phyloP scores from a whole-genome alignment of 2,797 vertebrate genomes.

The Dermochelys coriacea region DNA sequence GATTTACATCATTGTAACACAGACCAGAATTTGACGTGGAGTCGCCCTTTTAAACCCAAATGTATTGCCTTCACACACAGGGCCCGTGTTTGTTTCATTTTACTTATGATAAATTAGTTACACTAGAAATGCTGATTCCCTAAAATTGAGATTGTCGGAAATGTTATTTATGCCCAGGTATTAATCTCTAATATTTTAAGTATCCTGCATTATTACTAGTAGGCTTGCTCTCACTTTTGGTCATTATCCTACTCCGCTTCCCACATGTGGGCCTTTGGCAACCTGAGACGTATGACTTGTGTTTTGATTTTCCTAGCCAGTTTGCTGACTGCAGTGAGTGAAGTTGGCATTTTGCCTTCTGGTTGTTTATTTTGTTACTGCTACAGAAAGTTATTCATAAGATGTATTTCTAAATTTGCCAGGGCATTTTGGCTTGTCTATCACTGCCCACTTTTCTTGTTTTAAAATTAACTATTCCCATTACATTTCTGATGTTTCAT shows the following conservation, averaged over 20 bases:
- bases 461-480: neutral
- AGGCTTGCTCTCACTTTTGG: neutral
- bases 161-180: conserved; percentile 39
- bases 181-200: conserved; percentile 43
- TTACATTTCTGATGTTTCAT: neutral
- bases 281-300: neutral
- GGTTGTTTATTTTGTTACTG: conserved; percentile 61
- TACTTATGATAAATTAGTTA: conserved; percentile 32
- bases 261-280: neutral
- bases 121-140: conserved; percentile 51
- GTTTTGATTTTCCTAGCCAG: conserved; percentile 48
- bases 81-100: conserved; percentile 7
- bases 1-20: neutral
- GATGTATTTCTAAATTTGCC: conserved; percentile 54
- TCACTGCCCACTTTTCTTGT: conserved; percentile 16
- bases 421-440: conserved; percentile 50
- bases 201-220: conserved; percentile 23
- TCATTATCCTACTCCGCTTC: neutral
- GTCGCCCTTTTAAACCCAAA: neutral
- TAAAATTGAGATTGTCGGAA: conserved; percentile 54
- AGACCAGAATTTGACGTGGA: neutral
- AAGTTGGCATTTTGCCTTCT: conserved; percentile 21
- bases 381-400: conserved; percentile 62
- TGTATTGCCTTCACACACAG: neutral
- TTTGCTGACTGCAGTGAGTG: conserved; percentile 40